Evolutionary conservation across 2,888 invertebrate species (phyloP).

Genomic region (Tetragnatha montana): DNA sequence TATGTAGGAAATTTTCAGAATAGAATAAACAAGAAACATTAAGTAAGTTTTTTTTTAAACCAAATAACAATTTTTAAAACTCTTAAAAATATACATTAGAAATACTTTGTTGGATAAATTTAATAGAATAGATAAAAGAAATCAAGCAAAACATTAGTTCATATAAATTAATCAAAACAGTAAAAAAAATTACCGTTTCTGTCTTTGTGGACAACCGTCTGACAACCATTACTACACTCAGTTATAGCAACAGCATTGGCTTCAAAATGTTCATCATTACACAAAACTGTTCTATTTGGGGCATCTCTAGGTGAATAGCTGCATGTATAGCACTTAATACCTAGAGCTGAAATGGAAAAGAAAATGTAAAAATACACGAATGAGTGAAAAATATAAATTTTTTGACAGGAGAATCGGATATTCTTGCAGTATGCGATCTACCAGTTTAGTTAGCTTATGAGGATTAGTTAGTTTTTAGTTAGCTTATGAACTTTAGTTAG

Average conservation of each 20-base stretch:
- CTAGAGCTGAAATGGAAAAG: neutral
- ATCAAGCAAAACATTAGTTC: neutral
- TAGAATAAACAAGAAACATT: neutral
- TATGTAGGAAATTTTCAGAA: neutral
- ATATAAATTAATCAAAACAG: neutral
- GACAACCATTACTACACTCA: conserved; percentile 65
- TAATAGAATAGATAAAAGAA: neutral
- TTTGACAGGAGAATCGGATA: too few relatives aligned
- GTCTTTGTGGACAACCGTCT: conserved; percentile 55
- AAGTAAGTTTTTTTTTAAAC: neutral
- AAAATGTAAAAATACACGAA: too few relatives aligned
- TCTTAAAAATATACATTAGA: neutral
- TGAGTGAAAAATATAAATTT: too few relatives aligned
- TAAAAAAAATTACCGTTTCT: conserved; percentile 41
- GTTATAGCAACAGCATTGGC: conserved; percentile 33
- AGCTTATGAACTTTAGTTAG: too few relatives aligned
- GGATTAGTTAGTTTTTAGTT: too few relatives aligned
- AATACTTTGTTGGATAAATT: neutral
- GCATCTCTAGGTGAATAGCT: conserved; percentile 66
- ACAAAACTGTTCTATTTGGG: conserved; percentile 47
- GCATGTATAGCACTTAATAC: conserved; percentile 53
- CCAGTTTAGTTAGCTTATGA: too few relatives aligned
- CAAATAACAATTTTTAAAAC: neutral
- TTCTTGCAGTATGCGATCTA: too few relatives aligned
- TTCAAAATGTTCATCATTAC: conserved; percentile 58